Evolutionary conservation across 2,888 invertebrate genomes (phyloP), one percentile per base, ranked within the genome.

Genomic region (Drosophila limbata): DNA sequence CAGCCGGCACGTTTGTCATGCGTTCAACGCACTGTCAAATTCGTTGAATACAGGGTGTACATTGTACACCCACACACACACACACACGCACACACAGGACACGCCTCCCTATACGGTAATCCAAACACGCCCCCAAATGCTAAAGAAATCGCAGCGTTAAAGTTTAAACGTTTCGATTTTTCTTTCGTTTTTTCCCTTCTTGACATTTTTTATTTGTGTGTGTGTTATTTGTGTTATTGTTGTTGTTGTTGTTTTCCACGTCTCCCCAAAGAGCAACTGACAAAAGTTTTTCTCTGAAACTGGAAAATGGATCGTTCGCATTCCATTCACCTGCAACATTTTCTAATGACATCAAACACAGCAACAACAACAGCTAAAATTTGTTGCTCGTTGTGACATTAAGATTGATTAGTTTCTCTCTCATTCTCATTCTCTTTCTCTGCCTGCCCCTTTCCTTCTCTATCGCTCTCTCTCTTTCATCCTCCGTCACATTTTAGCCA

Each of bases 301-400:
- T 70, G 69, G 69, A 69, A 87, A 84, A 84, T 82, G 78, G 73
- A 84, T 88, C 76, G 76, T 67, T 78, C 70, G 69, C 86, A 80
- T 84, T 88, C 79, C 84, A 78, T 85, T 84, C 69, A 84, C 84
- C 84, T 84, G 84, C 88, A 84, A 72, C 84, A 84, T 83, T 88
- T 88, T 84, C 84, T 85, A 84, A 84, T 84, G 84, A 88, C 88
- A 88, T 85, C 88, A 73, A 77, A 69, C 50, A 45, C 71, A 72
- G 47, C 63, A 76, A 60, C 69, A 65, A 63, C 48, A 77, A 63
- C 62, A 72, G 64, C 76, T 83, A 73, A 64, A 84, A 78, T 85
- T 78, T 78, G 88, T 73, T 78, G 80, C 78, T 80, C 73, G 81
- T 67, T 72, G 86, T 81, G 81, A 88, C 84, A 83, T 86, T 69